Evolutionary conservation across 2,888 invertebrate species (phyloP), one percentile per base, ranked within the genome.

Genomic region (Lottia scabra): DNA sequence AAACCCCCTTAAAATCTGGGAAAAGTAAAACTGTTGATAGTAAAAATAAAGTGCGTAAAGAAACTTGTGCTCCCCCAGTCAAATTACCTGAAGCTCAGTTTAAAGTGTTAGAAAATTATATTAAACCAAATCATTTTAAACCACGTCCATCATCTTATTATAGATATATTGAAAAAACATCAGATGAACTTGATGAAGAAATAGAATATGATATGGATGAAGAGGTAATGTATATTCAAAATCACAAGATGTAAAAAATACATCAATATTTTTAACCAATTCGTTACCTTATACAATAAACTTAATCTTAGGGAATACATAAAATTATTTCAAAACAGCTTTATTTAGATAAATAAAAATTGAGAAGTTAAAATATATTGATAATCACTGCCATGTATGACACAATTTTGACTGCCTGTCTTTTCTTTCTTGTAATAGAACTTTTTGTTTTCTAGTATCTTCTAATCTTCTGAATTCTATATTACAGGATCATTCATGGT

Each of bases 121-220:
- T 86, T 5, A 83, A 93, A 83, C 94, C 95, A 68, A 92, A 93
- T 83, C 95, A 95, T 90, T 96, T 96, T 0, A 95, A 96, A 65
- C 91, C 94, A 0, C 92, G 96, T 65, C 95, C 96, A 0, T 94
- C 95, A 89, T 95, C 96, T 0, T 97, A 97, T 77, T 90, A 91
- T 83, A 92, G 96, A 74, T 98, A 96, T 87, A 97, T 98, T 87
- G 98, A 98, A 88, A 96, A 96, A 86, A 95, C 96, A 12, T 93
- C 94, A 0, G 98, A 98, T 89, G 98, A 98, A 88, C 90, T 98
- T 38, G 98, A 98, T 87, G 96, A 97, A 73, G 96, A 93, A 85
- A 92, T 94, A 0, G 99, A 99, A 89, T 99, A 99, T 91, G 99
- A 99, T 91, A 94, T 98, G 81, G 99, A 99, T 89, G 99, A 99